These are phyloP conservation scores for Sebastes baramenuke DNA, from an alignment of 2,797 vertebrate genomes.

Conservation along the genomic window DNA sequence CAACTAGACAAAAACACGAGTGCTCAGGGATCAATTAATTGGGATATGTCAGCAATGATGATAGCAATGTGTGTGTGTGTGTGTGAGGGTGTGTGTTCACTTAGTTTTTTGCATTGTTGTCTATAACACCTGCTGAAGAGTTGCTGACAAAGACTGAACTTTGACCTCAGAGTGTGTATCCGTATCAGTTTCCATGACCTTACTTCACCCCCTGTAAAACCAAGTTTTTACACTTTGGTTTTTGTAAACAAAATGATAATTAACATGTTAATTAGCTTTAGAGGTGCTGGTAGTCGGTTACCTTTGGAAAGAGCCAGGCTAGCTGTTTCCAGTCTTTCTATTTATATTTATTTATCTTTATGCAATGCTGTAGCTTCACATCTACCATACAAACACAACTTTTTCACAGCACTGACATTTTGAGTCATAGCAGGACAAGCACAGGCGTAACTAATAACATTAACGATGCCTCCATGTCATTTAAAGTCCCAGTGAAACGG, in stretches of 20 bases:
- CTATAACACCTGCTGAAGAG: slow-evolving; percentile 6
- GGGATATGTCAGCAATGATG: slow-evolving; percentile 40
- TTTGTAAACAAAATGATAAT: background rate
- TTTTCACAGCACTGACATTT: too few relatives aligned
- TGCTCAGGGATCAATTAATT: slow-evolving; percentile 75
- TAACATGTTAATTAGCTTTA: background rate
- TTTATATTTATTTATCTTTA: too few relatives aligned
- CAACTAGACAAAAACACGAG: slow-evolving; percentile 60
- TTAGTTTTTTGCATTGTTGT: slow-evolving; percentile 10
- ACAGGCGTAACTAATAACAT: too few relatives aligned
- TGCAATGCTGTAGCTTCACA: too few relatives aligned
- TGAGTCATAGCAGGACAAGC: too few relatives aligned
- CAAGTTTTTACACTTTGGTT: background rate
- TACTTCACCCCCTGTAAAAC: background rate
- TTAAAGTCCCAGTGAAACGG: too few relatives aligned
- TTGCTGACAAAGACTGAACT: slow-evolving; percentile 5
- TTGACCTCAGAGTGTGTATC: background rate
- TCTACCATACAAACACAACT: too few relatives aligned
- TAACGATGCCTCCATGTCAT: too few relatives aligned
- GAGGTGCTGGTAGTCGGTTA: background rate
- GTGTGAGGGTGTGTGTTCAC: background rate
- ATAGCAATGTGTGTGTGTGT: slow-evolving; percentile 18
- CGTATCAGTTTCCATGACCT: background rate
- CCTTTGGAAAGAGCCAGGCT: too few relatives aligned
- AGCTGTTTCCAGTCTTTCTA: too few relatives aligned